Conservation (phyloP, 2,888 invertebrate genomes). For the Hyppa rectilinea region DNA sequence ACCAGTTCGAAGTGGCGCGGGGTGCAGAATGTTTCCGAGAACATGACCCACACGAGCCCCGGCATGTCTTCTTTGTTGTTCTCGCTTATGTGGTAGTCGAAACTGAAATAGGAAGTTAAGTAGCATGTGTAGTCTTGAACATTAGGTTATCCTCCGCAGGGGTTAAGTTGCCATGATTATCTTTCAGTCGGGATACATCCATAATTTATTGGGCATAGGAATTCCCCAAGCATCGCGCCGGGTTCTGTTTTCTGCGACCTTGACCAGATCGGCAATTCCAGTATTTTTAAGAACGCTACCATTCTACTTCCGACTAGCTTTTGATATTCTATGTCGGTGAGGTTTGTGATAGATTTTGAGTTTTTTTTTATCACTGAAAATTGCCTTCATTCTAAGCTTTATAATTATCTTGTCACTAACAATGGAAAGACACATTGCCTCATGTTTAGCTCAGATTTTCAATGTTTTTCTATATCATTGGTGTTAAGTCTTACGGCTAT, state of each 20-base stretch:
- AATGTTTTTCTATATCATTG: neutral
- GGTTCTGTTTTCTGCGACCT: neutral
- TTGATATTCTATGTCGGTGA: too few species aligned
- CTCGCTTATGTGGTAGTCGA: slow-evolving; percentile 90
- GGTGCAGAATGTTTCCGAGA: slow-evolving; percentile 85
- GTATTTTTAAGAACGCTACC: too few species aligned
- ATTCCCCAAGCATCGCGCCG: neutral
- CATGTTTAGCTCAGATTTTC: too few species aligned
- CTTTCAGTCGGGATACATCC: neutral
- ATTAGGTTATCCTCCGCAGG: neutral
- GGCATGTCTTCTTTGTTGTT: slow-evolving; percentile 88
- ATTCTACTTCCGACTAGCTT: too few species aligned
- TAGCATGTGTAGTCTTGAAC: neutral
- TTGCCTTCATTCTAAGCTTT: too few species aligned
- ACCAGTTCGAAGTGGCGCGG: slow-evolving; percentile 78
- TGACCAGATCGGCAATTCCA: too few species aligned
- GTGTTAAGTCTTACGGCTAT: neutral
- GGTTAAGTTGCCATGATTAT: neutral
- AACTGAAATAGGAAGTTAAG: slow-evolving; percentile 76
- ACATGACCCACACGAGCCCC: slow-evolving; percentile 89
- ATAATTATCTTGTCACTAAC: neutral
- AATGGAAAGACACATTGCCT: too few species aligned
- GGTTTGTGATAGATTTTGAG: too few species aligned
- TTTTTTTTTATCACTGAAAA: too few species aligned
- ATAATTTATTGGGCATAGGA: neutral